Percentiles rank a stretch among this genome's conserved stretches.
Evolutionary conservation across 2,113 vertebrate genomes (phyloP).

Genomic region (Cromileptes altivelis): DNA sequence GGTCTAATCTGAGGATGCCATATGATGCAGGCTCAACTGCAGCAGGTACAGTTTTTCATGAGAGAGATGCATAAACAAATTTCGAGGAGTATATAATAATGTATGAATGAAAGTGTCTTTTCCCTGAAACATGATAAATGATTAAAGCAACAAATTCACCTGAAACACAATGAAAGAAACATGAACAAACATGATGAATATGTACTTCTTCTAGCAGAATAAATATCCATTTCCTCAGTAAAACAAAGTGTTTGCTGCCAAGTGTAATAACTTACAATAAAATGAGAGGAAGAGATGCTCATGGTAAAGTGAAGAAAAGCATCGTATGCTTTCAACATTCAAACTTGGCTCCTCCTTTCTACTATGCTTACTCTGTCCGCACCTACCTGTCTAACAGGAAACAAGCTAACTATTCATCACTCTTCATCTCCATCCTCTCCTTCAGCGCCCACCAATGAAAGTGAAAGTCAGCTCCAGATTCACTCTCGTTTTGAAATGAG

Average conservation of each 20-base stretch:
- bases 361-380: too few species aligned
- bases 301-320: neutral
- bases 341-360: too few species aligned
- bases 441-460: too few species aligned
- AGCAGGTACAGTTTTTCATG: constrained; percentile 28
- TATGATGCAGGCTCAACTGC: neutral
- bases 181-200: neutral
- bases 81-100: neutral
- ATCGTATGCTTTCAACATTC: neutral
- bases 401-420: too few species aligned
- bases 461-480: too few species aligned
- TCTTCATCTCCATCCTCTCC: too few species aligned
- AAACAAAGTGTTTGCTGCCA: neutral
- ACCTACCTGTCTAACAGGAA: too few species aligned
- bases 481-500: too few species aligned
- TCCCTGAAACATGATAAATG: neutral
- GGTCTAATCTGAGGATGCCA: constrained; percentile 13
- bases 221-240: neutral
- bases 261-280: too few species aligned
- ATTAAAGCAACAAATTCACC: neutral
- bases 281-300: neutral
- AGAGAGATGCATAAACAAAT: neutral
- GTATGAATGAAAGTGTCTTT: neutral
- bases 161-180: neutral
- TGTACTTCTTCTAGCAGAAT: neutral